These are phyloP conservation scores for Drosophila meridionalis DNA, from an alignment of 2,888 invertebrate genomes.

Conservation along the genomic window DNA sequence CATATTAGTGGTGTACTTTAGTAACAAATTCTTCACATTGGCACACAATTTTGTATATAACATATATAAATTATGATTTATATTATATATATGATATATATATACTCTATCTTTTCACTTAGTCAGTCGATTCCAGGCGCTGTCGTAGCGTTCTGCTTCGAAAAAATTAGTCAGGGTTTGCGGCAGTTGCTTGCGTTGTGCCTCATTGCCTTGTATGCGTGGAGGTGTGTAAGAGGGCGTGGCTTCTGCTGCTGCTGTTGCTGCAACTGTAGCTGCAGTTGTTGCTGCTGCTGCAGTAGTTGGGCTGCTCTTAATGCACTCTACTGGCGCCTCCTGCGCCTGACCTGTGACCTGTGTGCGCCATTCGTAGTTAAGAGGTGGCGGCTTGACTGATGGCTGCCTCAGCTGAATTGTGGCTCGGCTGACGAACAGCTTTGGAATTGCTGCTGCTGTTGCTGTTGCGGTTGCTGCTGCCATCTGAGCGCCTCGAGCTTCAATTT, in stretches of 20 bases:
- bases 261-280: background rate
- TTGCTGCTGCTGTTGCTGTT: conserved; percentile 20
- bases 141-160: conserved; percentile 74
- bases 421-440: conserved; percentile 57
- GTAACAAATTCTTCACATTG: conserved; percentile 3
- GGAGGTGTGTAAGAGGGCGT: conserved; percentile 56
- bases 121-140: conserved; percentile 75
- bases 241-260: conserved; percentile 23
- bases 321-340: conserved; percentile 23
- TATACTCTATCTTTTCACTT: conserved; percentile 45
- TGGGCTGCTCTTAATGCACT: conserved; percentile 36
- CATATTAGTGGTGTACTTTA: background rate
- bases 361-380: conserved; percentile 57
- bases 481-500: conserved; percentile 59
- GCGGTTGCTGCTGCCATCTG: conserved; percentile 60
- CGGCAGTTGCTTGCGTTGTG: conserved; percentile 54
- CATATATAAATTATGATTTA: conserved; percentile 10
- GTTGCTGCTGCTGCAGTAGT: conserved; percentile 13
- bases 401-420: conserved; percentile 60
- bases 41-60: conserved; percentile 56
- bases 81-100: conserved; percentile 23
- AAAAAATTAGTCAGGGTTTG: conserved; percentile 73
- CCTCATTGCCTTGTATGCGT: conserved; percentile 62
- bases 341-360: conserved; percentile 55
- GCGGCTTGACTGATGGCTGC: conserved; percentile 15